Percentiles rank a stretch among this genome's conserved stretches.
Conservation (phyloP, 2,113 vertebrate species). For the Macrotus californicus region DNA sequence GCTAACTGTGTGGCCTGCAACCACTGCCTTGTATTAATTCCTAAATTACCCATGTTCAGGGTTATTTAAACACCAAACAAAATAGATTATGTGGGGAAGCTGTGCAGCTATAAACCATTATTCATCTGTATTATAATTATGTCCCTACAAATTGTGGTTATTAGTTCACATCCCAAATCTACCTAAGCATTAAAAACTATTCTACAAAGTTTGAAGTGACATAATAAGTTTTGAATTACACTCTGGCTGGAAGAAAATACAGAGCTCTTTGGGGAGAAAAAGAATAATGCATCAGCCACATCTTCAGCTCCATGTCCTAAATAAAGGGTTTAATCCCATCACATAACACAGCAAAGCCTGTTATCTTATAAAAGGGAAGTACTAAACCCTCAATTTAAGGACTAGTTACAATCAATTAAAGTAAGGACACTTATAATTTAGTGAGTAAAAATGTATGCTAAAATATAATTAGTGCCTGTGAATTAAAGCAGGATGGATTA, state of each 20-base stretch:
- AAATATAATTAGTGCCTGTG: slow-evolving; percentile 79
- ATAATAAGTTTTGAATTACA: slow-evolving; percentile 55
- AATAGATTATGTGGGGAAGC: neutral
- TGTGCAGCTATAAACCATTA: slow-evolving; percentile 11
- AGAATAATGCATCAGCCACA: neutral
- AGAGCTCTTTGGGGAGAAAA: neutral
- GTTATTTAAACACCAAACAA: slow-evolving; percentile 18
- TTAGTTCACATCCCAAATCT: neutral
- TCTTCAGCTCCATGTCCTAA: slow-evolving; percentile 53
- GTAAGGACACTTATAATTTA: slow-evolving; percentile 76
- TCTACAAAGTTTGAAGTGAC: slow-evolving; percentile 38
- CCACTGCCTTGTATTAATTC: neutral
- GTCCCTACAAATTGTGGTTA: slow-evolving; percentile 11
- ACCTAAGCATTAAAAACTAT: neutral
- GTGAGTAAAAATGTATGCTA: slow-evolving; percentile 74
- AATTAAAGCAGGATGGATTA: slow-evolving; percentile 78
- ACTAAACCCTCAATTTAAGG: slow-evolving; percentile 74
- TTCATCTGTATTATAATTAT: neutral
- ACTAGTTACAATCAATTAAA: slow-evolving; percentile 80
- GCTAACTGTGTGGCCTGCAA: neutral
- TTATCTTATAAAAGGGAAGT: slow-evolving; percentile 72
- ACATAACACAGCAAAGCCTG: slow-evolving; percentile 72
- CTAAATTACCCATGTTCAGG: neutral
- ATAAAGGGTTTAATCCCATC: slow-evolving; percentile 73
- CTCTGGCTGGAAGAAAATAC: slow-evolving; percentile 23